Conservation (phyloP, 2,113 vertebrate species). For the Toxostoma redivivum region DNA sequence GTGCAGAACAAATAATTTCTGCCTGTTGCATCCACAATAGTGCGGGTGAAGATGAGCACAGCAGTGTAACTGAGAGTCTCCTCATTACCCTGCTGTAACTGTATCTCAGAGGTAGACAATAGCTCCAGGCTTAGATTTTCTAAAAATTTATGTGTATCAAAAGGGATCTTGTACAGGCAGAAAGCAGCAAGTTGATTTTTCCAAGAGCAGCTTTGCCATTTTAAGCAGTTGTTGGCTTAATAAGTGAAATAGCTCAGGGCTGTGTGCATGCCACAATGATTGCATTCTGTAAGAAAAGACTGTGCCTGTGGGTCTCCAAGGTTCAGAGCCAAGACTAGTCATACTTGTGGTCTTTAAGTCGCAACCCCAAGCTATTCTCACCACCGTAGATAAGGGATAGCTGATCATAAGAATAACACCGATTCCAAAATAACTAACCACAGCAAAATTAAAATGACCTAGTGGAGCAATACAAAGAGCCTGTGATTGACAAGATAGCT, state of each 20-base stretch:
- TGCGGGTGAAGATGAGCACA: background rate
- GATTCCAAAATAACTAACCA: slow-evolving; percentile 39
- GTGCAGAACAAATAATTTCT: background rate
- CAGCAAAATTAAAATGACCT: slow-evolving; percentile 49
- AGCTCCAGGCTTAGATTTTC: slow-evolving; percentile 37
- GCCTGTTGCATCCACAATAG: background rate
- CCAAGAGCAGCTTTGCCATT: slow-evolving; percentile 60
- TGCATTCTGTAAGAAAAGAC: slow-evolving; percentile 61
- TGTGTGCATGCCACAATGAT: slow-evolving; percentile 55
- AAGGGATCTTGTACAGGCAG: slow-evolving; percentile 58
- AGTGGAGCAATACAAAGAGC: slow-evolving; percentile 10
- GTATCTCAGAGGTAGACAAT: slow-evolving; percentile 18
- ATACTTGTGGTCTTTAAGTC: slow-evolving; percentile 51
- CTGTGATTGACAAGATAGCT: slow-evolving; percentile 57
- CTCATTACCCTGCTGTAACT: slow-evolving; percentile 8
- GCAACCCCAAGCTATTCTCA: slow-evolving; percentile 43
- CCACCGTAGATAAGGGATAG: slow-evolving; percentile 12
- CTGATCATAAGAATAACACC: slow-evolving; percentile 32
- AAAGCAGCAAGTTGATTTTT: slow-evolving; percentile 58
- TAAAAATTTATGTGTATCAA: slow-evolving; percentile 47
- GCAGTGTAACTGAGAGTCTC: background rate
- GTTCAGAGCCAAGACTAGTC: slow-evolving; percentile 54
- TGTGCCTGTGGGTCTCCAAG: slow-evolving; percentile 32
- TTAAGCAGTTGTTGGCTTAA: slow-evolving; percentile 64
- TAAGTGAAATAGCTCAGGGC: slow-evolving; percentile 56